Conservation (phyloP, 2,113 vertebrate genomes). For the Formicarius rufipectus region DNA sequence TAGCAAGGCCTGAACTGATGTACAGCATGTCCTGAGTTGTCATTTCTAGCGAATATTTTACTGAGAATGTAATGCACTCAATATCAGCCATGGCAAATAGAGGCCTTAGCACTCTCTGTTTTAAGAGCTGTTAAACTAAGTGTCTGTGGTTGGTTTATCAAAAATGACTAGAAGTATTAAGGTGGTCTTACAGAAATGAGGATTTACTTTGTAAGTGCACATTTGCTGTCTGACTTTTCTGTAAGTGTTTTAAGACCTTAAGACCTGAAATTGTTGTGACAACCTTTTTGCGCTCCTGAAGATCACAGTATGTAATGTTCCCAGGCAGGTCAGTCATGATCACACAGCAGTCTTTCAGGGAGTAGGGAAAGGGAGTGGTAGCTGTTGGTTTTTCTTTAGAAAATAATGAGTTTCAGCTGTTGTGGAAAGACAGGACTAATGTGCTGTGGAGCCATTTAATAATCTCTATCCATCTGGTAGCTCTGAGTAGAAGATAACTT, state of each 20-base stretch:
- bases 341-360: not conserved
- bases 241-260: not conserved
- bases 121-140: not conserved
- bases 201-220: not conserved
- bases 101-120: not conserved
- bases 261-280: not conserved
- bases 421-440: not conserved
- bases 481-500: not conserved
- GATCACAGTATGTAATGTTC: not conserved
- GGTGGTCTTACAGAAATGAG: not conserved
- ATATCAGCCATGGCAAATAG: not conserved
- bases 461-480: not conserved
- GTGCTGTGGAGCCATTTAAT: not conserved
- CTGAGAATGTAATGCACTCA: not conserved
- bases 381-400: not conserved
- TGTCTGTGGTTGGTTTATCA: not conserved
- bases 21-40: not conserved
- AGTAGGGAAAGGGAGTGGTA: not conserved
- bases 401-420: not conserved
- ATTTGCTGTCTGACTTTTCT: not conserved
- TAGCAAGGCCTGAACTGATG: not conserved
- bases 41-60: not conserved
- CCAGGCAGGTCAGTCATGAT: not conserved
- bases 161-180: not conserved
- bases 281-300: not conserved